These are phyloP conservation scores for Calyptomena viridis DNA, from an alignment of 2,113 vertebrate genomes.

Conservation along the genomic window DNA sequence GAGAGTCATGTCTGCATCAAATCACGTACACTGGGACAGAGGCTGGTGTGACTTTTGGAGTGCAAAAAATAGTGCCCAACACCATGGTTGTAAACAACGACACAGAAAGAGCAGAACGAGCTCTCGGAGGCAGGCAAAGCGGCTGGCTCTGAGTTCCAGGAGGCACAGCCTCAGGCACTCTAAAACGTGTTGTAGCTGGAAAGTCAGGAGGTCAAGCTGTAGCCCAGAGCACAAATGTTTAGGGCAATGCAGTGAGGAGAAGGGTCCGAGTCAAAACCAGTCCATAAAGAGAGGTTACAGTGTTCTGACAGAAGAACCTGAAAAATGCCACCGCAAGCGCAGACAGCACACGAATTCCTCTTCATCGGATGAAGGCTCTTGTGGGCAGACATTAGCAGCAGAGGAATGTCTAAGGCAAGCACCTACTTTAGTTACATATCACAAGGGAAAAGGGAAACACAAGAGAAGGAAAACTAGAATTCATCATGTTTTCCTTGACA, in stretches of 20 bases:
- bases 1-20: neutral
- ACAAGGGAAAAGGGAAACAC: slow-evolving; percentile 63
- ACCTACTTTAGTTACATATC: neutral
- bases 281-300: slow-evolving; percentile 72
- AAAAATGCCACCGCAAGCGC: slow-evolving; percentile 62
- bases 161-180: slow-evolving; percentile 40
- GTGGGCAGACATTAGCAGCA: neutral
- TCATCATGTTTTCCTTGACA: neutral
- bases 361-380: slow-evolving; percentile 68
- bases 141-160: neutral
- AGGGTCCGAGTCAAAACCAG: slow-evolving; percentile 33
- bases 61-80: neutral
- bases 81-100: neutral
- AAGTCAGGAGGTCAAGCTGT: neutral
- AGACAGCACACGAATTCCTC: slow-evolving; percentile 52
- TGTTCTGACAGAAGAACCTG: slow-evolving; percentile 56
- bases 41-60: neutral
- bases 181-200: slow-evolving; percentile 54
- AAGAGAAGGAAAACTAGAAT: slow-evolving; percentile 57
- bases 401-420: slow-evolving; percentile 19
- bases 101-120: slow-evolving; percentile 13
- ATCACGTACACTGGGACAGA: slow-evolving; percentile 4
- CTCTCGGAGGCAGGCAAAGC: slow-evolving; percentile 29
- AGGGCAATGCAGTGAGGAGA: slow-evolving; percentile 18
- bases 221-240: slow-evolving; percentile 43